Evolutionary conservation across 2,888 invertebrate genomes (phyloP), one percentile per base, ranked within the genome.

Genomic region (Drosophila neotestacea): DNA sequence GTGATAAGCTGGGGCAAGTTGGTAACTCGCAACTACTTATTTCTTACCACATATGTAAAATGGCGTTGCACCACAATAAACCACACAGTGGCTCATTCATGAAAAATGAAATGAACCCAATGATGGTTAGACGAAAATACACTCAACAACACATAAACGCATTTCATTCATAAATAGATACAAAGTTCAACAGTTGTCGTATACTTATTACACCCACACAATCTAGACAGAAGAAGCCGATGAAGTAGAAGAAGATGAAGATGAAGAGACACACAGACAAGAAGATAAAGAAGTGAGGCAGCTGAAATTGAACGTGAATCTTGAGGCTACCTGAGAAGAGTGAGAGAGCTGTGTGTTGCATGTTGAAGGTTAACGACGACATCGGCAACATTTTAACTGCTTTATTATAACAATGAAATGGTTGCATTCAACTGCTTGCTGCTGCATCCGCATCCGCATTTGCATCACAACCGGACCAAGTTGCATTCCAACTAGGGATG

Each of bases 141-240:
- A 66, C 22, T 1, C 34, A 51, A 59, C 47, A 56, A 47, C 52
- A 47, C 48, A 66, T 50, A 67, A 88, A 79, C 82, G 70, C 70
- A 79, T 71, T 84, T 88, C 88, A 84, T 84, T 84, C 88, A 84
- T 84, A 85, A 82, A 69, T 72, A 70, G 82, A 32, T 64, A 68
- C 72, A 70, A 77, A 83, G 86, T 83, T 85, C 81, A 74, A 68
- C 50, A 58, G 58, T 46, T 56, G 52, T 16, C 41, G 46, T 30
- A 41, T 47, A 22, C 22, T 22, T 22, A 46, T 58, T 48, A 50
- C 65, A 59, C 67, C 52, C 32, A 65, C 58, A 13, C 13, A 47
- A 16, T 28, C 27, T 38, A 58, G 56, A 22, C 34, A 54, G 32
- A 39, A 38, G 41, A 22, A 22, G 22, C 22, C 22, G 32, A 47